These are phyloP conservation scores for Hydrotaea diabolus DNA, from an alignment of 2,888 invertebrate species.

Conservation along the genomic window DNA sequence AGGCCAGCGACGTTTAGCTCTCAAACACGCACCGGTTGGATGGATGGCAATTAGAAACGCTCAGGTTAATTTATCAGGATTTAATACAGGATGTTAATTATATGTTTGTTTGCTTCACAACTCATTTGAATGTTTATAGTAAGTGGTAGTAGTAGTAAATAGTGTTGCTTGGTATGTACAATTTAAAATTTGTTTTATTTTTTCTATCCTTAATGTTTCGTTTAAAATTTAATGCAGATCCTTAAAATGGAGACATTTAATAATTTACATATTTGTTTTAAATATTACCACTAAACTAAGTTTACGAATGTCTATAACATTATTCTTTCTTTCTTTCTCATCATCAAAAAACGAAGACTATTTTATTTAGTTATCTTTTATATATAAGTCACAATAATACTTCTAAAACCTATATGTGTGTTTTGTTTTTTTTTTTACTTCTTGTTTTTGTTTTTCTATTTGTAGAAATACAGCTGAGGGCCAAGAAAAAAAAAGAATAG, in stretches of 20 bases:
- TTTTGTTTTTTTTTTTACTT: no score
- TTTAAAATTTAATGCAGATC: conserved; percentile 62
- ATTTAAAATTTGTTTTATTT: conserved; percentile 36
- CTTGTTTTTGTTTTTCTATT: no score
- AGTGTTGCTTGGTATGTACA: conserved; percentile 32
- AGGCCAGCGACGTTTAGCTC: neutral
- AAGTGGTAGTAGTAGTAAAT: conserved; percentile 7
- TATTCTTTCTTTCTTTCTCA: neutral
- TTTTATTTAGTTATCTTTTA: conserved; percentile 39
- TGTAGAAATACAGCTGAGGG: conserved; percentile 29
- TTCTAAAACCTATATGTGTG: conserved; percentile 61
- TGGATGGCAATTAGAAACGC: neutral
- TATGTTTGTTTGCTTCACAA: conserved; percentile 21
- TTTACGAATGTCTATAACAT: conserved; percentile 52
- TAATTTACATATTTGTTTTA: conserved; percentile 62
- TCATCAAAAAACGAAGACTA: conserved; percentile 55
- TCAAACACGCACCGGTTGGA: neutral
- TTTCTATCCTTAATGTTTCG: conserved; percentile 52
- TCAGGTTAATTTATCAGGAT: neutral
- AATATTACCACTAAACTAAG: conserved; percentile 63
- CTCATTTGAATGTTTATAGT: conserved; percentile 34
- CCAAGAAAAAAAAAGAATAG: conserved; percentile 12
- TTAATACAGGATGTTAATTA: conserved; percentile 17
- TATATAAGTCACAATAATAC: conserved; percentile 67
- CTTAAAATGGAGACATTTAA: conserved; percentile 61